Percentiles rank a stretch among this genome's conserved stretches.
These are phyloP conservation scores for Cordilura impudica DNA, from an alignment of 2,888 invertebrate genomes.

Conservation along the genomic window DNA sequence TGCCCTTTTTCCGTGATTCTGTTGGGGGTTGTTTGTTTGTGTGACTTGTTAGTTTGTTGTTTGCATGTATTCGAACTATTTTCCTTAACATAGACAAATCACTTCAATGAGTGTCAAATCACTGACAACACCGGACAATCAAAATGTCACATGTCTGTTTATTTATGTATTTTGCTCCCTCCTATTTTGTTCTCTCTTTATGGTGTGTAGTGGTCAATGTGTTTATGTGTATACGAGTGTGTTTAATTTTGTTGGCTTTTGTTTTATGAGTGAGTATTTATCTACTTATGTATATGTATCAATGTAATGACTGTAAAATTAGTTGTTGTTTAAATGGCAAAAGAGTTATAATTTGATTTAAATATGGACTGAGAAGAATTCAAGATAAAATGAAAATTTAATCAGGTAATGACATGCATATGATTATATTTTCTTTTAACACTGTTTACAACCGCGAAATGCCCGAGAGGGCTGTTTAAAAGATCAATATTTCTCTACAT, in stretches of 20 bases:
- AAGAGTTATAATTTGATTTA: not conserved
- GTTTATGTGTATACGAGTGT: too few species aligned
- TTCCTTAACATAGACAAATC: constrained; percentile 62
- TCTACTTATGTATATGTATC: too few species aligned
- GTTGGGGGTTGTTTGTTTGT: constrained; percentile 15
- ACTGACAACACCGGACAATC: constrained; percentile 62
- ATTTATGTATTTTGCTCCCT: constrained; percentile 4
- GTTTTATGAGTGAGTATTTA: not conserved
- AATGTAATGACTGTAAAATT: not conserved
- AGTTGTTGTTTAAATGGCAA: not conserved
- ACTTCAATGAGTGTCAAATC: constrained; percentile 64
- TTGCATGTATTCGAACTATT: constrained; percentile 8
- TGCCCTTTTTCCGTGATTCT: not conserved
- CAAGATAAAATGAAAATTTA: too few species aligned
- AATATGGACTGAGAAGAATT: not conserved
- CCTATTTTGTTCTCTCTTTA: not conserved
- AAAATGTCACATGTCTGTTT: constrained; percentile 55
- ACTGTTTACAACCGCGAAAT: too few species aligned
- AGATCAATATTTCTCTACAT: too few species aligned
- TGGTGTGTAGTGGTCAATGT: not conserved
- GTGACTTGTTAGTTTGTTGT: not conserved
- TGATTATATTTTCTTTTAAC: too few species aligned
- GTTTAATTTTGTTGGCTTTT: not conserved
- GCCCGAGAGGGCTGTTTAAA: too few species aligned
- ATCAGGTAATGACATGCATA: too few species aligned